Evolutionary conservation across 2,113 vertebrate species (phyloP).

Genomic region (Malurus cyaneus): DNA sequence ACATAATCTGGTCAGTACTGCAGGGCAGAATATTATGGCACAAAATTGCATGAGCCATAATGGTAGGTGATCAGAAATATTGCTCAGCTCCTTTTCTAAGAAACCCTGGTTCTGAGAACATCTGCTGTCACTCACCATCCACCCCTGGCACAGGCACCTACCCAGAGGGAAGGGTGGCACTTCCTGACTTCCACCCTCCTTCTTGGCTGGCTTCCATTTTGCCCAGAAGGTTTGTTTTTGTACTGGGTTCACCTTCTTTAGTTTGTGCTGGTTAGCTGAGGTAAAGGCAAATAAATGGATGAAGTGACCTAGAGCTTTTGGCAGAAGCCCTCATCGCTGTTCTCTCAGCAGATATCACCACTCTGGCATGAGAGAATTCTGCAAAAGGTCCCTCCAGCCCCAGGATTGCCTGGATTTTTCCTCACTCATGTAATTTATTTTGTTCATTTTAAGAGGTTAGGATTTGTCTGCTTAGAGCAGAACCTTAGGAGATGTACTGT

Average conservation of each 20-base stretch:
- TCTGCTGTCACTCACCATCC: background rate
- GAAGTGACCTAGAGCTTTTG: background rate
- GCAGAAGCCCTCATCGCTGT: rapidly evolving
- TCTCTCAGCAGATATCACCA: background rate
- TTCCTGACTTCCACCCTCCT: background rate
- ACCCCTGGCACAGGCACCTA: rapidly evolving
- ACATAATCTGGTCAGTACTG: background rate
- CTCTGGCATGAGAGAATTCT: background rate
- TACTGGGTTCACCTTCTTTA: background rate
- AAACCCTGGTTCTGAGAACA: background rate
- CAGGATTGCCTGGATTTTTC: background rate
- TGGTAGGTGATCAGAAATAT: background rate
- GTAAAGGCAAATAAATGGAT: background rate
- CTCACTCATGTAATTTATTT: background rate
- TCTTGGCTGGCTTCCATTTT: background rate
- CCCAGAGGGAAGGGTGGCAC: background rate
- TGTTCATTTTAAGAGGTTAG: background rate
- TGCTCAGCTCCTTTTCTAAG: background rate
- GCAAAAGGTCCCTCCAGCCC: background rate
- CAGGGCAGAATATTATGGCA: background rate
- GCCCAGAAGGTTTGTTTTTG: background rate
- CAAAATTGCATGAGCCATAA: background rate
- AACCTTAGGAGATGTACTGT: constrained; percentile 1
- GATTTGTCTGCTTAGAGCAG: background rate
- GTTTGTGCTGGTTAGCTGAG: background rate